These are phyloP conservation scores for Myiotriccus ornatus DNA, from an alignment of 2,797 vertebrate genomes.

Conservation along the genomic window DNA sequence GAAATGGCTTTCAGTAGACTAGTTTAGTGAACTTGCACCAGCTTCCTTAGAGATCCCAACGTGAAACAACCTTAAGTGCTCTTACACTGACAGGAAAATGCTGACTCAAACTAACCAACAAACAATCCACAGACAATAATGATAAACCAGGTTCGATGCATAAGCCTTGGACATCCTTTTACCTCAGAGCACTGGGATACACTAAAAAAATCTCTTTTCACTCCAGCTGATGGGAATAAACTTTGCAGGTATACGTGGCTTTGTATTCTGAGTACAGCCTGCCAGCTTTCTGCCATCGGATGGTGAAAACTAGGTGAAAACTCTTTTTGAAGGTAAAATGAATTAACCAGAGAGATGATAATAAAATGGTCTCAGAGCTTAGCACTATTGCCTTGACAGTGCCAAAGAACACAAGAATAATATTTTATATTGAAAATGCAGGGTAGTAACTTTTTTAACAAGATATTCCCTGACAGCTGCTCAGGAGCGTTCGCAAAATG, in stretches of 20 bases:
- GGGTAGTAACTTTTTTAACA: not conserved
- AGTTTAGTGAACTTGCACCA: not conserved
- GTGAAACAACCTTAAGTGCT: not conserved
- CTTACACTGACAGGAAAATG: not conserved
- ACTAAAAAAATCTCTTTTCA: not conserved
- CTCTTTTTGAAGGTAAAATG: not conserved
- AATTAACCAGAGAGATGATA: not conserved
- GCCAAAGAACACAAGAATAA: not conserved
- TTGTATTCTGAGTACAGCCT: not conserved
- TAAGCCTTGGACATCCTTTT: not conserved
- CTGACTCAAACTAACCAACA: not conserved
- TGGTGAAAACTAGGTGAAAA: not conserved
- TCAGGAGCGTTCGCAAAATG: not conserved
- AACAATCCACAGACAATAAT: not conserved
- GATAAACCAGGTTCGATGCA: not conserved
- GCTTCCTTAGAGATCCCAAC: not conserved
- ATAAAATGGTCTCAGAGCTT: not conserved
- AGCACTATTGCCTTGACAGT: not conserved
- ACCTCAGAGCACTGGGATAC: not conserved
- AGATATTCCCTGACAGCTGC: not conserved
- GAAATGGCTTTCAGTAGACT: not conserved
- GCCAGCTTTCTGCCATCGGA: not conserved
- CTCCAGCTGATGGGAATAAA: not conserved
- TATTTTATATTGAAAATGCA: not conserved
- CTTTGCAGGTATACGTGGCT: not conserved